phyloP scores from a whole-genome alignment of 2,797 vertebrate genomes.

The Falco rusticolus region DNA sequence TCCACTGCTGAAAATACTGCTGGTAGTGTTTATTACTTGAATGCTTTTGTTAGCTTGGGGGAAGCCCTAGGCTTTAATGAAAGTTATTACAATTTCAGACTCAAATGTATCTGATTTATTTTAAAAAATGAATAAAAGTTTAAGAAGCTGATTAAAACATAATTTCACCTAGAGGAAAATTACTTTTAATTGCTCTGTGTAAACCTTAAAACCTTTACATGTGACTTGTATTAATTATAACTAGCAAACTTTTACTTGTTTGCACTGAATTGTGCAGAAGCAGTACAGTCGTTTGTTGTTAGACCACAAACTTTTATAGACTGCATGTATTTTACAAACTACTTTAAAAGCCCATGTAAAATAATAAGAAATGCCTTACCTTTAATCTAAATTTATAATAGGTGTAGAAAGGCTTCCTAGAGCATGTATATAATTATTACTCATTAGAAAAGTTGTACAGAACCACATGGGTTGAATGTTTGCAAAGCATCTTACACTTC shows the following conservation, averaged over 20 bases:
- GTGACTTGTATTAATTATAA: background rate
- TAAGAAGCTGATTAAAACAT: background rate
- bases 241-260: constrained; percentile 4
- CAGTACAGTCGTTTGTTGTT: constrained; percentile 24
- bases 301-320: constrained; percentile 34
- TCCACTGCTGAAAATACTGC: background rate
- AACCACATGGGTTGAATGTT: background rate
- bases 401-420: constrained; percentile 3
- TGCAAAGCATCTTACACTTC: background rate
- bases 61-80: background rate
- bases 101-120: background rate
- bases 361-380: constrained; percentile 4
- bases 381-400: constrained; percentile 38
- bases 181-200: background rate
- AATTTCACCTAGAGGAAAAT: background rate
- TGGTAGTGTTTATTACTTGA: background rate
- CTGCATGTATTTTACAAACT: constrained; percentile 43
- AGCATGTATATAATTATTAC: background rate
- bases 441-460: background rate
- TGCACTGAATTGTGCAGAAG: background rate
- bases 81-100: background rate
- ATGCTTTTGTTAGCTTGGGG: background rate
- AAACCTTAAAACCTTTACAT: background rate
- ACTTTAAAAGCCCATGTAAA: constrained; percentile 25
- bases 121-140: background rate